Conservation (phyloP, 2,888 invertebrate genomes). For the Hanleya hanleyi region DNA sequence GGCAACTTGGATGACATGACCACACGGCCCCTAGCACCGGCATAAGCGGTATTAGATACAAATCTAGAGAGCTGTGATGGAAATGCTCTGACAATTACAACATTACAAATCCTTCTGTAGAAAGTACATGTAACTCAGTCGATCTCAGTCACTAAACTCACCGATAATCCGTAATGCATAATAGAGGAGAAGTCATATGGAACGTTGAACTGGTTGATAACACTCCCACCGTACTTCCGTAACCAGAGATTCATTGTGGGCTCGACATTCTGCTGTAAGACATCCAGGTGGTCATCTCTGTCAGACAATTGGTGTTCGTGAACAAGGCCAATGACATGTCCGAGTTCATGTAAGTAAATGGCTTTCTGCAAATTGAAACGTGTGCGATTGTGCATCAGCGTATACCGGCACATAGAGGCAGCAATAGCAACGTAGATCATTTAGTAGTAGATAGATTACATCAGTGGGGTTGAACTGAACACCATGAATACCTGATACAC, state of each 20-base stretch:
- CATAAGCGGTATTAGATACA: too few relatives aligned
- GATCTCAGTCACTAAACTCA: constrained; percentile 46
- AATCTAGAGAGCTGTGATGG: too few relatives aligned
- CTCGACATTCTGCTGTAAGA: constrained; percentile 56
- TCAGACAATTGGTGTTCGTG: constrained; percentile 67
- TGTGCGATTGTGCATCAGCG: neutral
- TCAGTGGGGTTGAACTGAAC: too few relatives aligned
- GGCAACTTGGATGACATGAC: too few relatives aligned
- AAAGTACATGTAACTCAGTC: too few relatives aligned
- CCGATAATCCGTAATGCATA: constrained; percentile 67
- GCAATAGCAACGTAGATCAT: too few relatives aligned
- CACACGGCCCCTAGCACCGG: too few relatives aligned
- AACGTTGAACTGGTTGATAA: constrained; percentile 55
- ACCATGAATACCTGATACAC: too few relatives aligned
- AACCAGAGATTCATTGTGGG: constrained; percentile 65
- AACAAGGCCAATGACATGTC: constrained; percentile 63
- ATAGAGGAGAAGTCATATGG: constrained; percentile 62
- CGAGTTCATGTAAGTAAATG: constrained; percentile 65
- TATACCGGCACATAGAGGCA: too few relatives aligned
- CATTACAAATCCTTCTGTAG: too few relatives aligned
- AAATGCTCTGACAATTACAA: too few relatives aligned
- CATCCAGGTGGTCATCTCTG: constrained; percentile 55
- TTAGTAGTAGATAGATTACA: too few relatives aligned
- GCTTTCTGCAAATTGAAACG: constrained; percentile 55
- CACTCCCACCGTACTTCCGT: constrained; percentile 52